These are phyloP conservation scores for Glyptemys insculpta DNA, from an alignment of 2,797 vertebrate species.

Conservation along the genomic window DNA sequence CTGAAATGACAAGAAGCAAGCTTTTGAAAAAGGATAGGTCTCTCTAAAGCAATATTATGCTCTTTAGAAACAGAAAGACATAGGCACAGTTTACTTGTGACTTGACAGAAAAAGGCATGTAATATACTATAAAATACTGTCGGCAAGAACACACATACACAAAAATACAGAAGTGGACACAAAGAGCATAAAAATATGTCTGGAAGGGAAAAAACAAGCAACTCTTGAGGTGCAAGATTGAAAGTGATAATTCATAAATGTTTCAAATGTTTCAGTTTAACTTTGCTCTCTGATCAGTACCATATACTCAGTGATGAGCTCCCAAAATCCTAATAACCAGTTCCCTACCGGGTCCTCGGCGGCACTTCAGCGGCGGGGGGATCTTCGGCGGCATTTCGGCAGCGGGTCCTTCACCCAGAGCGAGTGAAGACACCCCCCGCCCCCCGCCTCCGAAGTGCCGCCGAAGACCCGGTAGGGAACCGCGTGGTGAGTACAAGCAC, in stretches of 20 bases:
- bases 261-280: not conserved
- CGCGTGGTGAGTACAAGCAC: too few relatives aligned
- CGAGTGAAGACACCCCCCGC: too few relatives aligned
- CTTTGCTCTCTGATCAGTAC: not conserved
- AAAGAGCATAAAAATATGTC: not conserved
- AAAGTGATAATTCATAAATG: not conserved
- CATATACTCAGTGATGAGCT: not conserved
- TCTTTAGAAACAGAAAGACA: constrained; percentile 78
- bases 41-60: constrained; percentile 79
- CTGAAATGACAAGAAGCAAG: constrained; percentile 28
- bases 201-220: not conserved
- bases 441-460: too few relatives aligned
- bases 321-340: too few relatives aligned
- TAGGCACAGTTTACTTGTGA: constrained; percentile 84
- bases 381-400: too few relatives aligned
- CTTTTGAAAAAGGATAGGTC: constrained; percentile 80
- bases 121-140: not conserved
- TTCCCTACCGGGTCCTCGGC: too few relatives aligned
- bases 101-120: constrained; percentile 79
- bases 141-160: not conserved
- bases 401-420: too few relatives aligned
- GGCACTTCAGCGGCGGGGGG: too few relatives aligned
- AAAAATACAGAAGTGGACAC: not conserved
- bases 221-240: not conserved
- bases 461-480: too few relatives aligned